Conservation (phyloP, 92 coral and sea anemone genomes). For the Epizoanthus illoricatus region DNA sequence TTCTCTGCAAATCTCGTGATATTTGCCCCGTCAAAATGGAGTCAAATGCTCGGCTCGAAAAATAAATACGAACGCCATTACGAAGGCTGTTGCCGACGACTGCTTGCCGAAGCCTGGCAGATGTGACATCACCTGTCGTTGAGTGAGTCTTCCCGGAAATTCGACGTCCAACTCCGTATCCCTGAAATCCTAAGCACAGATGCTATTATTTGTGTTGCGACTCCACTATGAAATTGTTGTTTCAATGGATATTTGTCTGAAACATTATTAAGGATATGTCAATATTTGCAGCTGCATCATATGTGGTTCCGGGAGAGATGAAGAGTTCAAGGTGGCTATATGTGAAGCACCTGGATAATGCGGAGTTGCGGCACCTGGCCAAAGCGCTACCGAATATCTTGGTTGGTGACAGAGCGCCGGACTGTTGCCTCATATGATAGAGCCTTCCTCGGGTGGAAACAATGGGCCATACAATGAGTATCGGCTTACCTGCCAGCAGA, state of each 20-base stretch:
- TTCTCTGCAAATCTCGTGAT: too few species aligned
- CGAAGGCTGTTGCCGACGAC: too few species aligned
- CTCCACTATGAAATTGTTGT: background rate
- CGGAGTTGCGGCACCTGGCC: constrained; percentile 47
- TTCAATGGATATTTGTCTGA: background rate
- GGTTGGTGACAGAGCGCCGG: constrained; percentile 58
- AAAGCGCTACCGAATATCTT: constrained; percentile 45
- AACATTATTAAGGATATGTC: background rate
- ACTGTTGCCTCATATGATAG: constrained; percentile 53
- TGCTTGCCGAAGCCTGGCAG: too few species aligned
- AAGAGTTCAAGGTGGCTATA: background rate
- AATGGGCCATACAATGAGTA: constrained; percentile 42
- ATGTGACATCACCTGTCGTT: too few species aligned
- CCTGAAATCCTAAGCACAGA: background rate
- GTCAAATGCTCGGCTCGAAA: too few species aligned
- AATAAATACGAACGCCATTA: too few species aligned
- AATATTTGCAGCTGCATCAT: constrained; percentile 3
- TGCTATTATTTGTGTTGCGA: background rate
- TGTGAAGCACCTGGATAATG: constrained; percentile 34
- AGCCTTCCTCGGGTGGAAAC: constrained; percentile 52
- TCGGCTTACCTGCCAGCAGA: constrained; percentile 47
- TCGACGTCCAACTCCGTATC: too few species aligned
- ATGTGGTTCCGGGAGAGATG: background rate
- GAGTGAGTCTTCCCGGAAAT: too few species aligned
- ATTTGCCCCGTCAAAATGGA: too few species aligned